These are phyloP conservation scores for Montipora capitata DNA, from an alignment of 92 coral and sea anemone species.

Conservation along the genomic window DNA sequence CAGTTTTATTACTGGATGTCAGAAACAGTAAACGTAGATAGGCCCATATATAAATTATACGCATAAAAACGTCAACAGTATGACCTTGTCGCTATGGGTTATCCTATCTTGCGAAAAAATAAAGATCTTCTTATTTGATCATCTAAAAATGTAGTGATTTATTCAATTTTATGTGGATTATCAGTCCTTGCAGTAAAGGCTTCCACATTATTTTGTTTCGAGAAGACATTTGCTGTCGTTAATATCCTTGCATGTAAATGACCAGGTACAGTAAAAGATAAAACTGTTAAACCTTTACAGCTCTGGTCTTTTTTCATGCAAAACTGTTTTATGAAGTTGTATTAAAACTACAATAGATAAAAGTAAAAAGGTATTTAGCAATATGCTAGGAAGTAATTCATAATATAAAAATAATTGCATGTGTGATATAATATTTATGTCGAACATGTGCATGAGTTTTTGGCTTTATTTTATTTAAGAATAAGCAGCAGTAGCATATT, in stretches of 20 bases:
- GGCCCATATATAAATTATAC: no score
- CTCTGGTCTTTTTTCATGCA: conserved; percentile 14
- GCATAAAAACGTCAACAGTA: no score
- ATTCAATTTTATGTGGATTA: neutral
- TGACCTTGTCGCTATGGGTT: no score
- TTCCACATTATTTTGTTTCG: neutral
- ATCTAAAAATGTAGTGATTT: neutral
- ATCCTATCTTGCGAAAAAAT: no score
- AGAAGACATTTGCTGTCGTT: no score
- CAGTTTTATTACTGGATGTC: no score
- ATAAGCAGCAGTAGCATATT: neutral
- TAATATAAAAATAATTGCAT: conserved; percentile 1
- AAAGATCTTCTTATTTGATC: neutral
- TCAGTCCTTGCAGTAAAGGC: neutral
- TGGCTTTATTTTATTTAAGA: conserved; percentile 37
- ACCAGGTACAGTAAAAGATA: neutral
- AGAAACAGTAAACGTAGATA: no score
- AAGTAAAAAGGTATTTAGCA: neutral
- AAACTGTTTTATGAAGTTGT: neutral
- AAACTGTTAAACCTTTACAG: neutral
- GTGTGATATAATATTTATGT: conserved; percentile 53
- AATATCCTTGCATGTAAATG: conserved; percentile 2
- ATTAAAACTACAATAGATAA: neutral
- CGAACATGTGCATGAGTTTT: conserved; percentile 11
- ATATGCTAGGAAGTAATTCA: neutral